Conservation (phyloP, 2,888 invertebrate genomes). For the Coelopa pilipes region DNA sequence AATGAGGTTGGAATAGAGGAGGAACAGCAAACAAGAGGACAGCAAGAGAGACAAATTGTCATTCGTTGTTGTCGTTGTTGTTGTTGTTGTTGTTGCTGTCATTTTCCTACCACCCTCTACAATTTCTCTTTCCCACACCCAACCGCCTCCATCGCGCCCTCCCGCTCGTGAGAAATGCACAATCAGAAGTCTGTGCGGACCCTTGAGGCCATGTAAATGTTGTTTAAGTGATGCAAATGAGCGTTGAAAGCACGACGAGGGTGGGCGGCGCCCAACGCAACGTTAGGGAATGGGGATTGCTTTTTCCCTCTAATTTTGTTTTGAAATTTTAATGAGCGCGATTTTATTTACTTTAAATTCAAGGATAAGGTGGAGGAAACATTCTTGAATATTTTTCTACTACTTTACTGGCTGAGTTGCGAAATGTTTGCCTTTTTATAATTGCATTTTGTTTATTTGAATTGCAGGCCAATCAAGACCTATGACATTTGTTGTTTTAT, state of each 20-base stretch:
- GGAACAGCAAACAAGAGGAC: too few relatives aligned
- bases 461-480: too few relatives aligned
- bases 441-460: too few relatives aligned
- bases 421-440: too few relatives aligned
- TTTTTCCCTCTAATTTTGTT: neutral
- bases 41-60: neutral
- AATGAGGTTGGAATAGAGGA: too few relatives aligned
- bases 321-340: neutral
- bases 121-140: neutral
- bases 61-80: neutral
- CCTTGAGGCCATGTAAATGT: constrained; percentile 46
- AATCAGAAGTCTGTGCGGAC: constrained; percentile 27
- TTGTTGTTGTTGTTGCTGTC: neutral
- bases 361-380: too few relatives aligned
- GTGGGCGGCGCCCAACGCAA: too few relatives aligned
- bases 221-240: constrained; percentile 48
- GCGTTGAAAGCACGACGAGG: constrained; percentile 34
- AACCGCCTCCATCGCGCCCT: too few relatives aligned
- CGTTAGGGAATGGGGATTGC: neutral
- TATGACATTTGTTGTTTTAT: too few relatives aligned
- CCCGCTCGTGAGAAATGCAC: neutral
- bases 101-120: neutral
- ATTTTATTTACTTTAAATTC: neutral
- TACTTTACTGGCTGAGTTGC: too few relatives aligned
- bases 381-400: too few relatives aligned